These are phyloP conservation scores for Aphidius colemani DNA, from an alignment of 2,888 invertebrate genomes.

Conservation along the genomic window DNA sequence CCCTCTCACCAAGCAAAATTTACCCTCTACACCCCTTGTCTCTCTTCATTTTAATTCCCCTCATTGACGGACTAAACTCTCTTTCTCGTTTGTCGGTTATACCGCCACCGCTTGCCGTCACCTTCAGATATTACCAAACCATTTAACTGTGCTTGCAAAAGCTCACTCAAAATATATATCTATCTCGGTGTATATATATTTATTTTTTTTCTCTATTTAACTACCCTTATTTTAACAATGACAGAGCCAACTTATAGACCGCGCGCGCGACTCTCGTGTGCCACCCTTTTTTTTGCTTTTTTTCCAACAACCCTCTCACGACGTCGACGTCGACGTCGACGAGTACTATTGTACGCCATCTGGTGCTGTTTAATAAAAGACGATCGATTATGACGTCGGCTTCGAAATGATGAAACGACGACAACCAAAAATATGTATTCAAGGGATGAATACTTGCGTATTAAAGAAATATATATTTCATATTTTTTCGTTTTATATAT, in stretches of 20 bases:
- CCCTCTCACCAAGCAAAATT: constrained; percentile 28
- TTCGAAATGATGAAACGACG: constrained; percentile 43
- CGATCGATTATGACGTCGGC: constrained; percentile 61
- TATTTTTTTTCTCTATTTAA: neutral
- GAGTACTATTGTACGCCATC: constrained; percentile 44
- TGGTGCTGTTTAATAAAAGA: constrained; percentile 61
- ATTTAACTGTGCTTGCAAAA: constrained; percentile 39
- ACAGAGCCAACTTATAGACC: constrained; percentile 15
- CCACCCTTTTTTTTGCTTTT: neutral
- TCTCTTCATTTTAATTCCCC: constrained; percentile 11
- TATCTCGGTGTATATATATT: too few species aligned
- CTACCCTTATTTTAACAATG: constrained; percentile 20
- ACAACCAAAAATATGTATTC: constrained; percentile 3
- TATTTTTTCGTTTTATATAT: too few species aligned
- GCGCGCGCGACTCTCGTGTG: constrained; percentile 18
- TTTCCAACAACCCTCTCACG: constrained; percentile 22
- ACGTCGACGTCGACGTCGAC: constrained; percentile 22
- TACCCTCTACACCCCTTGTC: neutral
- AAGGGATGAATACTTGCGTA: too few species aligned
- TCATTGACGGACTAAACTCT: constrained; percentile 26
- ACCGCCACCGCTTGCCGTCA: constrained; percentile 26
- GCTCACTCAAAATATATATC: too few species aligned
- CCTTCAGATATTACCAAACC: constrained; percentile 31
- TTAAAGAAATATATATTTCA: too few species aligned
- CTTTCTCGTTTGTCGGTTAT: constrained; percentile 42